Conservation (phyloP, 2,888 invertebrate genomes). For the Eugnorisma glareosa region DNA sequence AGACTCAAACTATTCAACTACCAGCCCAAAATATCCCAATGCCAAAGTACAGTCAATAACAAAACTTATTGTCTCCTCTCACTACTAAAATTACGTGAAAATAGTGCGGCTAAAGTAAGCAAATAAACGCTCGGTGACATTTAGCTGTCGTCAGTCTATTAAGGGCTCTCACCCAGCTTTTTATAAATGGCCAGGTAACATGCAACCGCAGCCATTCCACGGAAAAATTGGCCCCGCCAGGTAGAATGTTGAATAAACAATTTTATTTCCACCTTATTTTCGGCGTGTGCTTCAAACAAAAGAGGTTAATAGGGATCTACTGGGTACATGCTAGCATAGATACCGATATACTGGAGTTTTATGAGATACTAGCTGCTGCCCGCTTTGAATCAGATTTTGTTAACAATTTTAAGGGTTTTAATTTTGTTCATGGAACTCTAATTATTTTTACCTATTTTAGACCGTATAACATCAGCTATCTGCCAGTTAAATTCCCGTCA, state of each 20-base stretch:
- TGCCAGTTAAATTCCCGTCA: too few species aligned
- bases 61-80: constrained; percentile 67
- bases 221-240: constrained; percentile 79
- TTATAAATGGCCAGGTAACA: constrained; percentile 87
- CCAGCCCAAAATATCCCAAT: constrained; percentile 23
- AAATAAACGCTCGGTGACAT: constrained; percentile 88
- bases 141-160: constrained; percentile 89
- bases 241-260: constrained; percentile 82
- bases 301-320: constrained; percentile 63
- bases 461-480: too few species aligned
- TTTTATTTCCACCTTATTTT: constrained; percentile 74
- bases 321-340: constrained; percentile 25
- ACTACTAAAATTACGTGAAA: constrained; percentile 80
- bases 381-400: too few species aligned
- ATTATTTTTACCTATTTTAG: too few species aligned
- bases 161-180: constrained; percentile 85
- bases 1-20: constrained; percentile 10
- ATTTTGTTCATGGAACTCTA: too few species aligned
- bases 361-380: too few species aligned
- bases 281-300: constrained; percentile 56
- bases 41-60: constrained; percentile 53
- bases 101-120: constrained; percentile 79
- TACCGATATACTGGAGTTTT: neutral
- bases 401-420: too few species aligned
- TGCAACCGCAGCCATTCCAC: constrained; percentile 82